Base-by-base conservation (phyloP, 2,888 invertebrate species). In the Aporophyla nigra region DNA sequence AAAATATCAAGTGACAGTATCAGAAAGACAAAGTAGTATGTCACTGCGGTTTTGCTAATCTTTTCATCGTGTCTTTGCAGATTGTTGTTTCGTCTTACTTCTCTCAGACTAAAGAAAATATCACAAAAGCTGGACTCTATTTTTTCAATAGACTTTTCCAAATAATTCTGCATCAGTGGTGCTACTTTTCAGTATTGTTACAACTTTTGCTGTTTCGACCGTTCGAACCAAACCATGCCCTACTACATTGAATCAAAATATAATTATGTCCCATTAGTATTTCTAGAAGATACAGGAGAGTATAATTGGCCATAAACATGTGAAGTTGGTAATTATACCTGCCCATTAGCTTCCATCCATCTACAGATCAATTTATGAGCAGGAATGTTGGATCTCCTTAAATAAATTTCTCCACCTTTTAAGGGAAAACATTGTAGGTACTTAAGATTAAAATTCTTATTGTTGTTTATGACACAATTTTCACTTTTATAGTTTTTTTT, bases 251-350 rank as follows among this genome's bases (percentile, higher is more conserved):
- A 54, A 59, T 80, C 49, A 51, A 71, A 46, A 69, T 56, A 33
- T 69, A 61, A 69, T 54, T 53, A 66, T 67, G 27, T 27, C 33
- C 53, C 19, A 43, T 73, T 33, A 33, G 33, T 69, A 69, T 72
- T n/a, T 61, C 56, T 61, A 56, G 27, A 51, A 59, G 65, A 69
- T 69, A 69, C 68, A 75, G 51, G 33, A 49, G 27, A 63, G 49
- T 71, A 62, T 76, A 84, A 81, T 81, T 81, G 82, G 71, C 83
- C 49, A 76, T 85, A 85, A 70, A 81, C 58, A 84, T 70, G 56
- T 80, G 73, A 81, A 76, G 71, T 80, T 74, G 73, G 54, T 84
- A 84, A 76, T 76, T 71, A 71, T 82, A 76, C 61, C 49, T 70
- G 71, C 59, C 67, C 75, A 78, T 85, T 78, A 71, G 72, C 62